Base-by-base conservation (phyloP, 2,113 vertebrate species). In the Rhinolophus ferrumequinum region DNA sequence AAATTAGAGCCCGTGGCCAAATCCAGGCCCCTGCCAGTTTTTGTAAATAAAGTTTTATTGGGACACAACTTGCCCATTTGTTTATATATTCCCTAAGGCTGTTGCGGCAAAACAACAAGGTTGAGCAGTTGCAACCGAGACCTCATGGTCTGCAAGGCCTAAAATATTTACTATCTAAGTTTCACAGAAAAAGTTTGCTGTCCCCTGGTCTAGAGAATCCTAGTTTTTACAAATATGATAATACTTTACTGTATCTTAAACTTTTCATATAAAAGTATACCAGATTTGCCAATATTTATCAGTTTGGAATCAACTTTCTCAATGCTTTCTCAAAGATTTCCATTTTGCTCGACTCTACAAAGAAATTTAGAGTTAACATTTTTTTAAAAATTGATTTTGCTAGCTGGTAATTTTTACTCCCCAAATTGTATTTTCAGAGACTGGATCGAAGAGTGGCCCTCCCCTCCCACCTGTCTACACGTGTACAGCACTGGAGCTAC, bases 171-270 rank as follows among this genome's bases (percentile, higher is more conserved):
- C 26, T 19, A 35, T 47, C 8, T 56, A 81, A 73, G 13, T 82
- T 88, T 81, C 62, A 88, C 0, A 93, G 22, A 44, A 80, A 92
- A 70, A 52, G 16, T 35, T 1, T 62, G 84, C 44, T 33, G 28
- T 73, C 2, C 44, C 28, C 16, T 58, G 16, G 41, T 28, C 44
- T 70, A 94, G 5, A 80, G 44, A 88, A 88, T 54, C 54, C 67
- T 2, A 30, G 33, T 80, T 90, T 94, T 97, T 72, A 90, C 18
- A 90, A 96, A 87, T 83, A 56, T 58, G 7, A 24, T 26, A 72
- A 79, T 24, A 80, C 19, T 88, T 86, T 13, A 95, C 14, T 80
- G 22, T 56, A 76, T 24, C 54, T 82, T 92, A 70, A 54, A 14
- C 13, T 72, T 72, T 83, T 73, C 26, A 69, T 62, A 95, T 83